Conservation (phyloP, 2,888 invertebrate genomes). For the Apamea epomidion region DNA sequence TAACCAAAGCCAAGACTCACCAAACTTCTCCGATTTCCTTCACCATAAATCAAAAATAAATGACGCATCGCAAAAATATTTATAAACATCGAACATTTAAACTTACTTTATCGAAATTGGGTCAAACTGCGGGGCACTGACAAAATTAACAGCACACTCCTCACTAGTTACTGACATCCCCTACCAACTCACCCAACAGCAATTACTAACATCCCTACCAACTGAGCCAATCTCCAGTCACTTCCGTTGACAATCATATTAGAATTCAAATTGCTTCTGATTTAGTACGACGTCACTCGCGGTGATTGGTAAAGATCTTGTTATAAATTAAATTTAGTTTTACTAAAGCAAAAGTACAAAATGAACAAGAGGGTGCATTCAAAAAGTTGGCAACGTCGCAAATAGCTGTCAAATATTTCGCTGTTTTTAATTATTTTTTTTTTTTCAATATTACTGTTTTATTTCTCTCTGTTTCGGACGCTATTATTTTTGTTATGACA, state of each 20-base stretch:
- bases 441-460: background rate
- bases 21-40: background rate
- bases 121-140: slow-evolving; percentile 44
- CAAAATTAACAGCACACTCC: slow-evolving; percentile 41
- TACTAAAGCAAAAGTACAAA: background rate
- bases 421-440: background rate
- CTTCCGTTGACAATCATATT: slow-evolving; percentile 43
- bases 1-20: background rate
- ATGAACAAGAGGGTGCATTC: background rate
- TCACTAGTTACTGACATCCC: slow-evolving; percentile 28
- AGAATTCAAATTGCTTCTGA: slow-evolving; percentile 55
- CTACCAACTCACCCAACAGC: slow-evolving; percentile 33
- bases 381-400: background rate
- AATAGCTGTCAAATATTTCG: background rate
- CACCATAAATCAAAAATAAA: slow-evolving; percentile 18
- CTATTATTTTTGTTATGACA: background rate
- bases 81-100: slow-evolving; percentile 22
- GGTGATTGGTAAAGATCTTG: slow-evolving; percentile 25
- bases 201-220: slow-evolving; percentile 18
- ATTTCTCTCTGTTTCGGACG: background rate
- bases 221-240: slow-evolving; percentile 47
- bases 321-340: background rate
- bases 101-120: slow-evolving; percentile 42
- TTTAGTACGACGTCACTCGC: slow-evolving; percentile 18
- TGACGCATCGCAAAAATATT: slow-evolving; percentile 22